Base-by-base conservation (phyloP, 2,888 invertebrate genomes). In the Xylota sylvarum region DNA sequence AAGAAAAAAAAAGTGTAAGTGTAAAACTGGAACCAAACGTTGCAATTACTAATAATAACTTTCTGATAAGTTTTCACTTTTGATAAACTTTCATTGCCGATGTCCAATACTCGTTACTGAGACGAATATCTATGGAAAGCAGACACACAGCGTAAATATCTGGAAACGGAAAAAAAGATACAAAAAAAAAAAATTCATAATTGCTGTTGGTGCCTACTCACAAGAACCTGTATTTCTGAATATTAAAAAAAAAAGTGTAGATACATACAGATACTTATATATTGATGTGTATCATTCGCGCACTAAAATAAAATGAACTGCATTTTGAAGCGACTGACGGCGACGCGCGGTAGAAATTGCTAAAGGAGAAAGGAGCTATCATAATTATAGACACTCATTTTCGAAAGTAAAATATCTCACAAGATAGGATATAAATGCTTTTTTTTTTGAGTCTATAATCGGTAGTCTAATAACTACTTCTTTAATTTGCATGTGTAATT, bases 1-100 rank as follows among this genome's bases (percentile, higher is more conserved):
- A 50, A n/a, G 3, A 17, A 19, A 5, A 48, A 67, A 48, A 56
- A 58, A 76, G 64, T 69, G 79, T 69, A 85, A 80, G 70, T 80
- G 74, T 58, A 56, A 69, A 85, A 80, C 84, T 80, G 80, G 80
- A 74, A 70, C 62, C 67, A 70, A 76, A 62, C 62, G 62, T n/a
- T 58, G 32, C 81, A 81, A 85, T 85, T 77, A 67, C 52, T 58
- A 65, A 48, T 85, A 72, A 76, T 81, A 81, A 85, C 81, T 85
- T 85, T 85, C 85, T 55, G 85, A 85, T 77, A 81, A 72, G 52
- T 77, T 85, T 85, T 81, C 81, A 81, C 81, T 86, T 86, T 80
- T 72, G 72, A 76, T 56, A 76, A 86, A 86, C 85, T 86, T 86
- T 86, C 85, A 77, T 77, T 85, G 80, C 40, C 60, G 64, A 64